These are phyloP conservation scores for Elymnias hypermnestra DNA, from an alignment of 1,140 invertebrate genomes.

Conservation along the genomic window DNA sequence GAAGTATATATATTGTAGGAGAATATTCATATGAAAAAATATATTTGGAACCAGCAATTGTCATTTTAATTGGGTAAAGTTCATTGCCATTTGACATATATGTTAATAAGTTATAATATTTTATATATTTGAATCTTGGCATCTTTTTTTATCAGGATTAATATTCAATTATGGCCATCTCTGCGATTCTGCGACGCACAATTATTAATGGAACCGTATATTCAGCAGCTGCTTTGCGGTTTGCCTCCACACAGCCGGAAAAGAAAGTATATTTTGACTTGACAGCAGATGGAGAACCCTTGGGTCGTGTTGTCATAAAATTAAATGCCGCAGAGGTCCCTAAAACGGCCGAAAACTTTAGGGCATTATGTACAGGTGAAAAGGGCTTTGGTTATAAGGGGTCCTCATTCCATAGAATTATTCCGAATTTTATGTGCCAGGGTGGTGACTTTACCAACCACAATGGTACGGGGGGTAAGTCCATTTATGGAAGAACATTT, in stretches of 20 bases:
- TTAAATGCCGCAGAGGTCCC: slow-evolving; percentile 84
- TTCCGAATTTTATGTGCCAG: slow-evolving; percentile 93
- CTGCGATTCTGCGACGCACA: slow-evolving; percentile 38
- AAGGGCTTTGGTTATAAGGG: slow-evolving; percentile 89
- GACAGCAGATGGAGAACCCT: slow-evolving; percentile 78
- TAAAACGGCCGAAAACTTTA: slow-evolving; percentile 88
- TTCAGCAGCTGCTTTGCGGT: slow-evolving; percentile 56
- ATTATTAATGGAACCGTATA: slow-evolving; percentile 55
- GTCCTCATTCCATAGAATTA: slow-evolving; percentile 88
- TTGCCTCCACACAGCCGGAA: slow-evolving; percentile 56
- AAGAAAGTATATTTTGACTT: slow-evolving; percentile 74
- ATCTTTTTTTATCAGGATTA: slow-evolving; percentile 3
- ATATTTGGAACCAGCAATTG: no score
- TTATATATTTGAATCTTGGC: no score
- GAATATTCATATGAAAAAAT: no score
- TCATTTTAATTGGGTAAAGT: no score
- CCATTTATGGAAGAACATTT: slow-evolving; percentile 88
- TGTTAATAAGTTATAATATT: no score
- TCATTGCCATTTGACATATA: no score
- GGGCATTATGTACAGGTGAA: slow-evolving; percentile 87
- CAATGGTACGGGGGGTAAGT: slow-evolving; percentile 89
- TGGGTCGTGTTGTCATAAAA: slow-evolving; percentile 85
- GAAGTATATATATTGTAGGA: no score
- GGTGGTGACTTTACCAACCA: slow-evolving; percentile 87
- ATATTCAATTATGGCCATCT: slow-evolving; percentile 8